Evolutionary conservation across 2,113 vertebrate species (phyloP), one percentile per base, ranked within the genome.

Genomic region (Etheostoma spectabile): DNA sequence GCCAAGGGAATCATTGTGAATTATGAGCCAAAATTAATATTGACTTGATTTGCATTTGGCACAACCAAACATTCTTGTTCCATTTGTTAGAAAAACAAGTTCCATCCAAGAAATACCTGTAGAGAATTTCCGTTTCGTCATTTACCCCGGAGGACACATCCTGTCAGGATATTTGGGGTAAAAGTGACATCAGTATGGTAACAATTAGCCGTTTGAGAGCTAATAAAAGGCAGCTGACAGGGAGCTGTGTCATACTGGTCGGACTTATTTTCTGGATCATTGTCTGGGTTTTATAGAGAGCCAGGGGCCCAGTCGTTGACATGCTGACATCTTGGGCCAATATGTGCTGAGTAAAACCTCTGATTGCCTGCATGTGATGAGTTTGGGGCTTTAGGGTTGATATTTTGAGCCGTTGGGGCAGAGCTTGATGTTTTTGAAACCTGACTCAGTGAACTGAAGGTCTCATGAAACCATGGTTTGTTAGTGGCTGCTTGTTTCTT

Each of bases 21-120:
- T 89, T 73, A 57, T 8, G 52, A 89, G 83, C 86, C 86, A 89
- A 80, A 86, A 88, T 88, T 74, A 89, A 87, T 93, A 86, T 88
- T 80, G 74, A 90, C 74, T 89, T 67, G 59, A 88, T 92, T 87
- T 92, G 90, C 86, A 89, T 81, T 57, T 42, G 76, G 69, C 60
- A 80, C 56, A 82, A 74, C 57, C 76, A 62, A 83, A 79, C 64
- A 83, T 80, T 82, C 73, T 77, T 86, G 75, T 83, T 91, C 48
- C 53, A 77, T 74, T 87, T 86, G 69, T 27, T 56, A 27, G n/a
- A 15, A 35, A 56, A 21, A 42, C 77, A 68, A 24, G 10, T 55
- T 82, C 4, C 19, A 53, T 60, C 45, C 33, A 66, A 84, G 21
- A 68, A 65, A 57, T 46, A 77, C 82, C 87, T 83, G 78, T 8